Percentiles rank a stretch among this genome's conserved stretches.
Evolutionary conservation across 2,797 vertebrate genomes (phyloP).

Genomic region (Amniataba percoides): DNA sequence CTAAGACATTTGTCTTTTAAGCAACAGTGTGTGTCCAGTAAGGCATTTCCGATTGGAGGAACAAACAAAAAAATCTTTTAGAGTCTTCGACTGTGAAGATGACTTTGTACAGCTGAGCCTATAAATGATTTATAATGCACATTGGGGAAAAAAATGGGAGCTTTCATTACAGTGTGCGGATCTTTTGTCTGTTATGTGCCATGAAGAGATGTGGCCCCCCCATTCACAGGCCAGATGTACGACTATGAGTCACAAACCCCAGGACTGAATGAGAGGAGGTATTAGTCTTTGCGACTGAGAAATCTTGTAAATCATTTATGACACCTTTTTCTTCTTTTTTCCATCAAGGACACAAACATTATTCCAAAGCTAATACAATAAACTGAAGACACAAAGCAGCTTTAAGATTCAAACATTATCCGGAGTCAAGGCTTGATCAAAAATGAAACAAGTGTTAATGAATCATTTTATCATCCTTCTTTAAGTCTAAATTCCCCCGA

Average conservation of each 20-base stretch:
- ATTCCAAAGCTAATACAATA: slow-evolving; percentile 12
- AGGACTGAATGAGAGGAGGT: slow-evolving; percentile 45
- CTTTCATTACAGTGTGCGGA: too few species aligned
- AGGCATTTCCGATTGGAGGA: too few species aligned
- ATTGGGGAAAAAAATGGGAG: too few species aligned
- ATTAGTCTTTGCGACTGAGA: slow-evolving; percentile 51
- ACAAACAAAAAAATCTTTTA: too few species aligned
- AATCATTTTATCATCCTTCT: slow-evolving; percentile 8
- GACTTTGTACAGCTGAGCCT: too few species aligned
- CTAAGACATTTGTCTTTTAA: too few species aligned
- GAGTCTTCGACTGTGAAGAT: too few species aligned
- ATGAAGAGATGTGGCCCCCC: not conserved
- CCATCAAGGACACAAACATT: slow-evolving; percentile 26
- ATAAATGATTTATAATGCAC: too few species aligned
- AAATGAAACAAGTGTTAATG: slow-evolving; percentile 26
- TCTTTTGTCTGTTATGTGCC: not conserved
- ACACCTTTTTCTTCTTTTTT: slow-evolving; percentile 33
- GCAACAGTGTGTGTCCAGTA: too few species aligned
- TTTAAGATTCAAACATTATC: slow-evolving; percentile 19
- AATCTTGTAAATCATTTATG: slow-evolving; percentile 54
- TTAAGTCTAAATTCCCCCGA: slow-evolving; percentile 4
- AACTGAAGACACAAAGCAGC: slow-evolving; percentile 11
- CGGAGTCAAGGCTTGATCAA: slow-evolving; percentile 25
- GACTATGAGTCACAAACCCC: slow-evolving; percentile 50
- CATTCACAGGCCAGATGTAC: slow-evolving; percentile 26